phyloP scores from a whole-genome alignment of 2,797 vertebrate species.

The Margarornis squamiger region DNA sequence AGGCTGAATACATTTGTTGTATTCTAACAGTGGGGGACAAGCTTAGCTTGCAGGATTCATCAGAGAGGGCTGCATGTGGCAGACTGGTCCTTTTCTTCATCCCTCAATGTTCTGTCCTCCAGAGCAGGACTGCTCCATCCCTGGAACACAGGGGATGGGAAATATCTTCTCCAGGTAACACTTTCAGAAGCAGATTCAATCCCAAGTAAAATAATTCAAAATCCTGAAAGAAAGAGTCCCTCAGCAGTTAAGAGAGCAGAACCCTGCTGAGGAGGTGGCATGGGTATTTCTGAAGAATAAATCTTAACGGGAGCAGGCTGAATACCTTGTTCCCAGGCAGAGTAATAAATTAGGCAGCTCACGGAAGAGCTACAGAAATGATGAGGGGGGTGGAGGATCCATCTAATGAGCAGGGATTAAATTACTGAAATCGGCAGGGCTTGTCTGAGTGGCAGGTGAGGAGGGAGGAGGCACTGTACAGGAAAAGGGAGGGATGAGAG shows the following conservation, averaged over 20 bases:
- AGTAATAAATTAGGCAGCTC: slow-evolving; percentile 58
- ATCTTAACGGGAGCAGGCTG: neutral
- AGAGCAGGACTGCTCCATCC: neutral
- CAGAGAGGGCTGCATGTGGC: neutral
- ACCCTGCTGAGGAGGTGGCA: neutral
- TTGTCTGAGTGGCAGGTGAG: slow-evolving; percentile 20
- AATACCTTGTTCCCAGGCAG: slow-evolving; percentile 51
- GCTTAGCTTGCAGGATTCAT: neutral
- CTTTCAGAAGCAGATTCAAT: neutral
- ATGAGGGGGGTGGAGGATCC: slow-evolving; percentile 59
- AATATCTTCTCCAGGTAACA: neutral
- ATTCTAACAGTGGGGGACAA: neutral
- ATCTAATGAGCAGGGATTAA: slow-evolving; percentile 54
- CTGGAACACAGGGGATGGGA: neutral
- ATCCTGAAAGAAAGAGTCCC: neutral
- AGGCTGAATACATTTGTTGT: neutral
- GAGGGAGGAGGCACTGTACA: neutral
- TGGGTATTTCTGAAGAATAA: slow-evolving; percentile 35
- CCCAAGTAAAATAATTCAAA: neutral
- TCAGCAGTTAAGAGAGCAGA: neutral
- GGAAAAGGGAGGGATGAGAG: neutral
- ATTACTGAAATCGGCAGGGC: slow-evolving; percentile 39
- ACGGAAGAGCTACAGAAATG: slow-evolving; percentile 52
- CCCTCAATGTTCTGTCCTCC: neutral
- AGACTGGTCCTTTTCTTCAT: neutral